A percentile compares a stretch with the other conserved stretches of the same genome.
Conservation (phyloP, 2,888 invertebrate genomes). For the Stenoptilia bipunctidactyla region DNA sequence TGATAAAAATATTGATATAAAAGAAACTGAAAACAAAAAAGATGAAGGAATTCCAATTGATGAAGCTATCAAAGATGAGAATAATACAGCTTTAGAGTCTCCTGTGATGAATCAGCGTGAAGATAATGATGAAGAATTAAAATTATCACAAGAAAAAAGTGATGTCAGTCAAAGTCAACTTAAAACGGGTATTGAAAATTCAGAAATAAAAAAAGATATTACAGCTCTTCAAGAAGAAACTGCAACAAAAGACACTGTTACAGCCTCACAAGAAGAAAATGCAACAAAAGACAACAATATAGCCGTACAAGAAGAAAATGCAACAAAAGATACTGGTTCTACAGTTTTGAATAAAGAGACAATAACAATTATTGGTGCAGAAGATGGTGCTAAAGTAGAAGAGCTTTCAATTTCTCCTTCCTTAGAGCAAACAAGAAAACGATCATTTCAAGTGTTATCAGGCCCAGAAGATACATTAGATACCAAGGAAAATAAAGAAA, state of each 20-base stretch:
- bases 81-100: constrained; percentile 7
- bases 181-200: neutral
- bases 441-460: constrained; percentile 55
- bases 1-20: constrained; percentile 9
- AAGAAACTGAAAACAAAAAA: constrained; percentile 10
- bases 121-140: neutral
- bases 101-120: neutral
- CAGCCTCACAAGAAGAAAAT: neutral
- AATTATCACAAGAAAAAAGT: constrained; percentile 13
- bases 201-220: constrained; percentile 17
- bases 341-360: no score
- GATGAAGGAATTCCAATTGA: constrained; percentile 7
- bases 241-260: neutral
- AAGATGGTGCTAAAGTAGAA: constrained; percentile 18
- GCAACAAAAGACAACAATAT: no score
- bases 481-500: constrained; percentile 40
- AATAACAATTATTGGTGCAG: constrained; percentile 9
- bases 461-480: constrained; percentile 46
- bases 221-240: constrained; percentile 2
- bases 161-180: constrained; percentile 14
- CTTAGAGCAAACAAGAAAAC: constrained; percentile 41
- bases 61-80: constrained; percentile 13
- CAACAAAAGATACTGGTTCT: neutral
- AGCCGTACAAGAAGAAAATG: neutral
- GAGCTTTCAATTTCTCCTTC: constrained; percentile 20